Percentiles rank a stretch among this genome's conserved stretches.
Conservation (phyloP, 2,888 invertebrate species). For the Opisthograptis luteolata region DNA sequence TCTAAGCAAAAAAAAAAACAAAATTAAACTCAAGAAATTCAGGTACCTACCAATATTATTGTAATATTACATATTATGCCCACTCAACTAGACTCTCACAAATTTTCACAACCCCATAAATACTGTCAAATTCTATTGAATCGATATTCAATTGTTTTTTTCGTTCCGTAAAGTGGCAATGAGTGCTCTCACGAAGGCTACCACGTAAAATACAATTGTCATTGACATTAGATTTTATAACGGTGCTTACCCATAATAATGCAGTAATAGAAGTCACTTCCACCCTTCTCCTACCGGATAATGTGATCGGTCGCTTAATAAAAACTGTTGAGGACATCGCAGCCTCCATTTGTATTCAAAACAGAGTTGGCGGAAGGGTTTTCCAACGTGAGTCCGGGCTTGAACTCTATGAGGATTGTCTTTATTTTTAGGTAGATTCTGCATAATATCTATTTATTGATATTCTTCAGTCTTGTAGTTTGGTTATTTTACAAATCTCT, state of each 20-base stretch:
- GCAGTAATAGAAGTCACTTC: constrained; percentile 41
- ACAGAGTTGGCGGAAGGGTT: constrained; percentile 51
- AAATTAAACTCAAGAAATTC: too few relatives aligned
- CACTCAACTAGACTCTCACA: too few relatives aligned
- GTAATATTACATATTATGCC: too few relatives aligned
- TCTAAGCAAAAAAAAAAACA: too few relatives aligned
- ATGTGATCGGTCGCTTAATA: constrained; percentile 50
- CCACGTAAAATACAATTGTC: constrained; percentile 37
- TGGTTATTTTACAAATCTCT: too few relatives aligned
- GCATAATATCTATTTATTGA: background rate
- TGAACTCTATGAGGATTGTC: constrained; percentile 54
- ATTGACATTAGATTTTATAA: constrained; percentile 43
- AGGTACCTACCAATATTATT: too few relatives aligned
- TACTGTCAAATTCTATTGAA: too few relatives aligned
- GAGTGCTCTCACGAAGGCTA: too few relatives aligned
- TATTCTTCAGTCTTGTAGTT: too few relatives aligned
- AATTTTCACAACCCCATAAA: too few relatives aligned
- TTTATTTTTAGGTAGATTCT: constrained; percentile 43
- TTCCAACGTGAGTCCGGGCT: constrained; percentile 42
- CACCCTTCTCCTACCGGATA: constrained; percentile 34
- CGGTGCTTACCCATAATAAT: constrained; percentile 35
- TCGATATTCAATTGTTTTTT: too few relatives aligned
- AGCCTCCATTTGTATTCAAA: constrained; percentile 59
- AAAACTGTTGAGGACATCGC: constrained; percentile 43
- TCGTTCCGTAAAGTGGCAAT: too few relatives aligned